Percentiles rank a stretch among this genome's conserved stretches.
Conservation (phyloP, 2,888 invertebrate species). For the Drosophila pseudotalamancana region DNA sequence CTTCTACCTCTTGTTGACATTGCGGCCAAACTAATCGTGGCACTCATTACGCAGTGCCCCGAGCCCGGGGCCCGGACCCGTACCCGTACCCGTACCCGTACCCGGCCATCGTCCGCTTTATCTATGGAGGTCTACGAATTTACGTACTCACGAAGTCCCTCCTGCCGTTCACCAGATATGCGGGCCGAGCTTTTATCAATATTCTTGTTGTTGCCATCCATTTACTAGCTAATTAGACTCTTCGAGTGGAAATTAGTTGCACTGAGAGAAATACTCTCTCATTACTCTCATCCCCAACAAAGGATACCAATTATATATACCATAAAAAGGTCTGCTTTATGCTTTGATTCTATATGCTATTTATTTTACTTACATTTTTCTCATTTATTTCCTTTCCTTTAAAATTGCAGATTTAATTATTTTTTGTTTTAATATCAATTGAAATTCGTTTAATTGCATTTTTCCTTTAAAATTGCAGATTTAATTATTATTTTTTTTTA, state of each 20-base stretch:
- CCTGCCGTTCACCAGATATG: background rate
- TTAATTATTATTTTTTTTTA: too few relatives aligned
- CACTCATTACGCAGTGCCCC: background rate
- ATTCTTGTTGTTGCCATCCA: constrained; percentile 1
- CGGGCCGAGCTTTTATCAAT: constrained; percentile 33
- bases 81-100: too few relatives aligned
- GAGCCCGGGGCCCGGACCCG: too few relatives aligned
- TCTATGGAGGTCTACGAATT: constrained; percentile 11
- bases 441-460: too few relatives aligned
- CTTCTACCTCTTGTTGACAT: constrained; percentile 55
- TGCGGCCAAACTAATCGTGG: constrained; percentile 40
- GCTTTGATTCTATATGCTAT: too few relatives aligned
- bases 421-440: too few relatives aligned
- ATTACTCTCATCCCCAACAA: background rate
- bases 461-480: too few relatives aligned
- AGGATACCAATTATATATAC: too few relatives aligned
- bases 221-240: constrained; percentile 27
- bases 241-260: constrained; percentile 2
- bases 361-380: too few relatives aligned
- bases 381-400: too few relatives aligned
- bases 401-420: too few relatives aligned
- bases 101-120: constrained; percentile 23
- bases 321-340: too few relatives aligned
- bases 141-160: constrained; percentile 8
- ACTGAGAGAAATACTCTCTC: constrained; percentile 7